Evolutionary conservation across 2,113 vertebrate species (phyloP).

Genomic region (Pelvicachromis taeniatus): DNA sequence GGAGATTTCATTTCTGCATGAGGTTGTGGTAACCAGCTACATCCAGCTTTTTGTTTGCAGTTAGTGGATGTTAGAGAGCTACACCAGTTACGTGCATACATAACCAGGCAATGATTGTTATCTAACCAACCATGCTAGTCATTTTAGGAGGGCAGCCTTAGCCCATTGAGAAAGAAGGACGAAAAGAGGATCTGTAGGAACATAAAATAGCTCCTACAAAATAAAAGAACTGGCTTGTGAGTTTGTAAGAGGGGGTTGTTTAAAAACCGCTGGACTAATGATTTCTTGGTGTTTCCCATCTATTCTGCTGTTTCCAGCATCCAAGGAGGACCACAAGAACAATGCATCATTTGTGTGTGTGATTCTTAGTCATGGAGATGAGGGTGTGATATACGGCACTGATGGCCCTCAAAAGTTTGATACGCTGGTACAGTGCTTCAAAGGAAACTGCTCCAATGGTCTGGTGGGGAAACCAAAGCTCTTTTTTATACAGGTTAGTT

Average conservation of each 20-base stretch:
- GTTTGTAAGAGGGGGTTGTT: background rate
- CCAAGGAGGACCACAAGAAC: slow-evolving; percentile 82
- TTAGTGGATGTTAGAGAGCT: background rate
- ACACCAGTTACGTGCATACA: background rate
- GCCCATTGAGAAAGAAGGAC: background rate
- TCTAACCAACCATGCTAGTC: background rate
- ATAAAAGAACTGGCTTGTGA: background rate
- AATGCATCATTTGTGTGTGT: slow-evolving; percentile 86
- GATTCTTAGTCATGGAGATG: slow-evolving; percentile 88
- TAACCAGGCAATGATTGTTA: no score
- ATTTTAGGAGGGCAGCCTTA: background rate
- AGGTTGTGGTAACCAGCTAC: background rate
- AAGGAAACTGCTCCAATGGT: slow-evolving; percentile 78
- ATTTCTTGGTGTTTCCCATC: background rate
- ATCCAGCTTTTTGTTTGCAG: background rate
- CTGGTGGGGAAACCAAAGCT: slow-evolving; percentile 91
- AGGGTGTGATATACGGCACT: slow-evolving; percentile 84
- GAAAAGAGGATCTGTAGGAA: background rate
- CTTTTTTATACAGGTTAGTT: slow-evolving; percentile 90
- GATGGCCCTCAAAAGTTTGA: slow-evolving; percentile 75
- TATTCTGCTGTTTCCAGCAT: slow-evolving; percentile 57
- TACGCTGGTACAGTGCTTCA: slow-evolving; percentile 73
- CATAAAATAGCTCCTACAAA: background rate
- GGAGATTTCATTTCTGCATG: background rate
- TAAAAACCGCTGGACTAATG: background rate